Percentiles rank a stretch among this genome's conserved stretches.
These are phyloP conservation scores for Catajapyx aquilonaris DNA, from an alignment of 1,140 invertebrate species.

Conservation along the genomic window DNA sequence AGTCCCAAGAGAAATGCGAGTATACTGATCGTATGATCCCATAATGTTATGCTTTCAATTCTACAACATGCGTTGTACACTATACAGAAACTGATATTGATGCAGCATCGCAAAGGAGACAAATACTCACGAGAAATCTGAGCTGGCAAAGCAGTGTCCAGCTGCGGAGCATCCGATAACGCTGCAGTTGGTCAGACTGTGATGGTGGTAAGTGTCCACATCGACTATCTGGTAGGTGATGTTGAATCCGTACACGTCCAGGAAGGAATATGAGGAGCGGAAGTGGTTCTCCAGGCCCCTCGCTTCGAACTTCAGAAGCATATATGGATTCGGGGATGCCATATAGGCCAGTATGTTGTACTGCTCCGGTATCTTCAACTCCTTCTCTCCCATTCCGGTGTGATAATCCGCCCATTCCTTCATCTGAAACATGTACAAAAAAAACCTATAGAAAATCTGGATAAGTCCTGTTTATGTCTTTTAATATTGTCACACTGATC, in stretches of 20 bases:
- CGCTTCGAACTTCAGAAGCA: conserved; percentile 55
- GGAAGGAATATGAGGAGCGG: conserved; percentile 49
- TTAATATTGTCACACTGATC: too few species aligned
- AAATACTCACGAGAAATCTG: conserved; percentile 43
- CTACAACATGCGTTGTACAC: too few species aligned
- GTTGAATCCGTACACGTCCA: conserved; percentile 79
- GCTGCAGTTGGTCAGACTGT: conserved; percentile 39
- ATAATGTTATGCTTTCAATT: too few species aligned
- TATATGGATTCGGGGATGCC: conserved; percentile 43
- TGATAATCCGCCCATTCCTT: neutral
- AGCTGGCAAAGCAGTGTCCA: conserved; percentile 53
- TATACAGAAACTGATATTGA: too few species aligned
- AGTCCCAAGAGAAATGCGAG: too few species aligned
- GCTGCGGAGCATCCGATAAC: conserved; percentile 56
- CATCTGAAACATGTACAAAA: too few species aligned
- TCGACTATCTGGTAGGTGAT: conserved; percentile 63
- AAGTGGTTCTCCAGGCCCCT: conserved; percentile 55
- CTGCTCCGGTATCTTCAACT: conserved; percentile 13
- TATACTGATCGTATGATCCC: too few species aligned
- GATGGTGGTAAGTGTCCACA: conserved; percentile 20
- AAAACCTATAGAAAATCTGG: too few species aligned
- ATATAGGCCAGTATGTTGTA: too few species aligned
- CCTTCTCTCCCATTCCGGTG: conserved; percentile 7
- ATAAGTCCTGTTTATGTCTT: too few species aligned
- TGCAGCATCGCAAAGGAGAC: too few species aligned